These are phyloP conservation scores for Cataglyphis livida DNA, from an alignment of 2,888 invertebrate species.

Conservation along the genomic window DNA sequence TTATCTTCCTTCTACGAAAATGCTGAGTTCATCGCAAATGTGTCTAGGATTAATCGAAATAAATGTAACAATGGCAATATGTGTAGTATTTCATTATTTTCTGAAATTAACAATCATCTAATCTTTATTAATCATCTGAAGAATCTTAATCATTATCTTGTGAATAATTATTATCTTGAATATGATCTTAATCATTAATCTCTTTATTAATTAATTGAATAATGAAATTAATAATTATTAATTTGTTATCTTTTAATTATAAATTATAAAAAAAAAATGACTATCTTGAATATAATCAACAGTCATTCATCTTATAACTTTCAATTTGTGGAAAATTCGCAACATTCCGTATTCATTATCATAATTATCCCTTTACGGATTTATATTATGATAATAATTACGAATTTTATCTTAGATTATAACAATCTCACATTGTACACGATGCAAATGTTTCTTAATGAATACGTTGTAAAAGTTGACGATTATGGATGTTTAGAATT, in stretches of 20 bases:
- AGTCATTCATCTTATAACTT: not conserved
- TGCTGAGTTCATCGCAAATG: constrained; percentile 21
- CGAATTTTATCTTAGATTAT: not conserved
- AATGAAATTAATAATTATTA: constrained; percentile 8
- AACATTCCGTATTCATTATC: not conserved
- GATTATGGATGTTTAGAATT: constrained; percentile 19
- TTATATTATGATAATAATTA: not conserved
- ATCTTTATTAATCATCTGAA: too few species aligned
- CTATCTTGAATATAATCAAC: not conserved
- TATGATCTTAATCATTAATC: too few species aligned
- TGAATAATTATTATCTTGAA: too few species aligned
- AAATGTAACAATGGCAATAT: constrained; percentile 21
- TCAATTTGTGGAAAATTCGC: not conserved
- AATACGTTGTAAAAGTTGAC: constrained; percentile 9
- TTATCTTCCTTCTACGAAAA: constrained; percentile 32
- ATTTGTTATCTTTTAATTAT: not conserved
- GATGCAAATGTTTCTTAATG: constrained; percentile 1
- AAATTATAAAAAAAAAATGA: not conserved
- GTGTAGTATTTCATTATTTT: not conserved
- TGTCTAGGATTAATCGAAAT: constrained; percentile 36
- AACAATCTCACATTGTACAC: not conserved
- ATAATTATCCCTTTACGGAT: not conserved
- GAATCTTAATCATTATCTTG: too few species aligned
- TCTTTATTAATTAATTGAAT: not conserved
- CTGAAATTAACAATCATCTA: not conserved